These are phyloP conservation scores for Diglossa cyanea DNA, from an alignment of 2,797 vertebrate species.

Conservation along the genomic window DNA sequence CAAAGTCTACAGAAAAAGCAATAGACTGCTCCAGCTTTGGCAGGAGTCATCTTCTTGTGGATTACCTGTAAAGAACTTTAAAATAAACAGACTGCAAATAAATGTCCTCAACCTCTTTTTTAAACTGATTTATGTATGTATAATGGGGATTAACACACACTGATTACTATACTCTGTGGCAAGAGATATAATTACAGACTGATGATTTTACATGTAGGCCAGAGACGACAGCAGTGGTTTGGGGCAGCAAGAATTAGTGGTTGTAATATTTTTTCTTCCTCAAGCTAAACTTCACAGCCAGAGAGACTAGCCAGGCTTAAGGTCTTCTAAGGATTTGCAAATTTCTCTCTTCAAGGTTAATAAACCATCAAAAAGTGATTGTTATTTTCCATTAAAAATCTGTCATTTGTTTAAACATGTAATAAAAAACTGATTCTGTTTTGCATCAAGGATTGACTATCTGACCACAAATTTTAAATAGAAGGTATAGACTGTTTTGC, in stretches of 20 bases:
- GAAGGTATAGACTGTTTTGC: background rate
- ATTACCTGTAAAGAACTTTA: slow-evolving; percentile 70
- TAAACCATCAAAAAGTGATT: background rate
- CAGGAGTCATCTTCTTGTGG: slow-evolving; percentile 56
- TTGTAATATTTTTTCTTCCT: slow-evolving; percentile 3
- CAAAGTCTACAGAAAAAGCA: slow-evolving; percentile 65
- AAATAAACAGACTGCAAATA: slow-evolving; percentile 71
- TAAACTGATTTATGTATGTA: slow-evolving; percentile 63
- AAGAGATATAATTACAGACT: slow-evolving; percentile 56
- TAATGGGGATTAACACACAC: slow-evolving; percentile 52
- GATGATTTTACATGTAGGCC: slow-evolving; percentile 24
- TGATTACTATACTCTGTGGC: slow-evolving; percentile 41
- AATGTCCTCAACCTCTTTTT: slow-evolving; percentile 55
- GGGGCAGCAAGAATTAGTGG: background rate
- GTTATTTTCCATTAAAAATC: background rate
- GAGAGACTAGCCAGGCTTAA: background rate
- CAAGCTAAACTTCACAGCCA: background rate
- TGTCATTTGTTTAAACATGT: background rate
- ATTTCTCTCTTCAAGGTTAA: background rate
- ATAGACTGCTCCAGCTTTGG: slow-evolving; percentile 42
- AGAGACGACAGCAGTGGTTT: background rate
- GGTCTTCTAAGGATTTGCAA: background rate
- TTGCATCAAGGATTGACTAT: background rate
- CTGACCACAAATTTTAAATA: background rate
- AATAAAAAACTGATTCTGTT: background rate